Base-by-base conservation (phyloP, 2,797 vertebrate genomes). In the Labroides dimidiatus region DNA sequence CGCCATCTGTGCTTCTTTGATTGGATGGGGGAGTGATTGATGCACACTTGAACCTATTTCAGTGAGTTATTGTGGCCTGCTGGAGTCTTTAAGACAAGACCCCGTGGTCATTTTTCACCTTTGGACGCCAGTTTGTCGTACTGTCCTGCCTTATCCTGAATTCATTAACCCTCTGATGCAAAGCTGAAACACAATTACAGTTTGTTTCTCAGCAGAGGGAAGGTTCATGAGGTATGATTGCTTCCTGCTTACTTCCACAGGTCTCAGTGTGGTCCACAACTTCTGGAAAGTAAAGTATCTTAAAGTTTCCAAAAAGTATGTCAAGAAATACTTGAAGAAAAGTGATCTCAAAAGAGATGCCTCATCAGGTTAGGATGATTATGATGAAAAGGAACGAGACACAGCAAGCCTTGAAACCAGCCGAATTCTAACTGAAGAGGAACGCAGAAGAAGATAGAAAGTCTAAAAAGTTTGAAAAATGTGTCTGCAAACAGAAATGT, bases 11-110 rank as follows among this genome's bases (percentile, higher is more conserved):
- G 79, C 77, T 75, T 64, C 79, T 86, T 80, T 84, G 88, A 92
- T 90, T 91, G 88, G 87, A 88, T 85, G 84, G 77, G 49, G 58
- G 55, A 66, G 78, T 90, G 89, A 92, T 89, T 82, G 85, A 90
- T 91, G 77, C 12, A 30, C 84, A 85, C 84, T 86, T 89, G 84
- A 89, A 74, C 79, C 85, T 80, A 85, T 87, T 90, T 80, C 75
- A 74, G 71, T 90, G 87, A 91, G 67, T 87, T 89, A 89, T 84
- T 64, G 80, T 62, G 70, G 73, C 64, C 64, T 17, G 14, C 80
- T 77, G 47, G 69, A 69, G 79, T 89, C 80, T 89, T 90, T 80
- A 87, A 88, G 80, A 79, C 55, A 65, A 84, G 71, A 80, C 66
- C 64, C 19, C 5, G 15, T 59, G 81, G 75, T 50, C 68, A 81